phyloP scores from a whole-genome alignment of 1,140 invertebrate species.

The Apis florea region DNA sequence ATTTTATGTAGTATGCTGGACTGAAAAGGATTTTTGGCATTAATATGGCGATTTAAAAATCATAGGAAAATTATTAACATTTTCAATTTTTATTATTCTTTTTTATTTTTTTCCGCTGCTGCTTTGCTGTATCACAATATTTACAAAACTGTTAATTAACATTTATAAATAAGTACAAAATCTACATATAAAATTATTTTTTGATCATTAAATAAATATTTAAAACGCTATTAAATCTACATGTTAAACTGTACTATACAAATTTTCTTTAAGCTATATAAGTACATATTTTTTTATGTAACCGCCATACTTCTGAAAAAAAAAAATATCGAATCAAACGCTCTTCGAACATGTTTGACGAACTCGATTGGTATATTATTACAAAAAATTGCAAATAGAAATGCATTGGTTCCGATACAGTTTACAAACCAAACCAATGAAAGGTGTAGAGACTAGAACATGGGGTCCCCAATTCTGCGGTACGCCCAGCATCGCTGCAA shows the following conservation, averaged over 20 bases:
- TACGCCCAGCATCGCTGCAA: constrained; percentile 51
- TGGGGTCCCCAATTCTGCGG: constrained; percentile 47
- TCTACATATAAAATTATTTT: neutral
- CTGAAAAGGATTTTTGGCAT: constrained; percentile 75
- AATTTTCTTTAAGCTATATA: constrained; percentile 12
- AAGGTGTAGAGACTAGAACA: constrained; percentile 58
- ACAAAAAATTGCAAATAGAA: constrained; percentile 53
- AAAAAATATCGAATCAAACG: constrained; percentile 20
- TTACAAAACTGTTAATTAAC: constrained; percentile 44
- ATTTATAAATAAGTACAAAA: constrained; percentile 1
- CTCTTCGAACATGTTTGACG: constrained; percentile 1
- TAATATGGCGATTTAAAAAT: constrained; percentile 68
- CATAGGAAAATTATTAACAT: constrained; percentile 43
- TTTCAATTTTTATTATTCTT: constrained; percentile 54
- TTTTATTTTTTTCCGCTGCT: constrained; percentile 52
- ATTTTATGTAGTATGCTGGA: constrained; percentile 66
- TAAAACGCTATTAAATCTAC: constrained; percentile 3
- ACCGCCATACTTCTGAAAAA: constrained; percentile 33
- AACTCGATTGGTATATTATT: constrained; percentile 35
- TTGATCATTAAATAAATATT: neutral
- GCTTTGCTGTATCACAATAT: constrained; percentile 45
- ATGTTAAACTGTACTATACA: neutral
- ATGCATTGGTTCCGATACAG: constrained; percentile 73
- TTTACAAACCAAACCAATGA: constrained; percentile 76
- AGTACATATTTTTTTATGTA: constrained; percentile 17